Conservation (phyloP, 1,140 invertebrate species). For the Pseudomyrmex sp. region DNA sequence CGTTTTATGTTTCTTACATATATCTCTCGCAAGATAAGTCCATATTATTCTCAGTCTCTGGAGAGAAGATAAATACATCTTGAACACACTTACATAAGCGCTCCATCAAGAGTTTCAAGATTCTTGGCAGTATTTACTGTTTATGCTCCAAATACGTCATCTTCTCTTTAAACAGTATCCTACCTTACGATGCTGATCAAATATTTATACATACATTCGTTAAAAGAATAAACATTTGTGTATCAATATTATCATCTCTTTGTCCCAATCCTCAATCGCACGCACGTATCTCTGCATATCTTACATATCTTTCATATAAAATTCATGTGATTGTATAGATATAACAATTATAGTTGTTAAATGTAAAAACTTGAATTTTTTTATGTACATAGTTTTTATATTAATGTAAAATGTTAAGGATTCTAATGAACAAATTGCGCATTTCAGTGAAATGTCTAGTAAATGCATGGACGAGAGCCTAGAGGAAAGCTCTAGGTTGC, state of each 20-base stretch:
- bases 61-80: conserved; percentile 14
- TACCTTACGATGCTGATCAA: not conserved
- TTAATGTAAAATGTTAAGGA: not conserved
- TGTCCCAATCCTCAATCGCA: not conserved
- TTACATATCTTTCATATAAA: not conserved
- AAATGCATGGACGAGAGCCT: conserved; percentile 82
- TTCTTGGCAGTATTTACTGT: conserved; percentile 41
- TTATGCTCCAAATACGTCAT: conserved; percentile 41
- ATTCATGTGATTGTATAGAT: not conserved
- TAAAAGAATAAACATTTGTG: not conserved
- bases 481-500: conserved; percentile 79
- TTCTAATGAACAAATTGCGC: conserved; percentile 9
- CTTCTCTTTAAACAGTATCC: conserved; percentile 16
- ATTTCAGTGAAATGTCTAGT: conserved; percentile 81
- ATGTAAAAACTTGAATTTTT: not conserved
- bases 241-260: not conserved
- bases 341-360: not conserved
- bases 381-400: not conserved
- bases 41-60: not conserved
- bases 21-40: not conserved
- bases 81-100: conserved; percentile 27
- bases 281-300: not conserved
- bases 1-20: not conserved
- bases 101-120: conserved; percentile 27
- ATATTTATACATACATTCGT: not conserved